Conservation (phyloP, 2,113 vertebrate genomes). For the Tricholaema leucomelas region DNA sequence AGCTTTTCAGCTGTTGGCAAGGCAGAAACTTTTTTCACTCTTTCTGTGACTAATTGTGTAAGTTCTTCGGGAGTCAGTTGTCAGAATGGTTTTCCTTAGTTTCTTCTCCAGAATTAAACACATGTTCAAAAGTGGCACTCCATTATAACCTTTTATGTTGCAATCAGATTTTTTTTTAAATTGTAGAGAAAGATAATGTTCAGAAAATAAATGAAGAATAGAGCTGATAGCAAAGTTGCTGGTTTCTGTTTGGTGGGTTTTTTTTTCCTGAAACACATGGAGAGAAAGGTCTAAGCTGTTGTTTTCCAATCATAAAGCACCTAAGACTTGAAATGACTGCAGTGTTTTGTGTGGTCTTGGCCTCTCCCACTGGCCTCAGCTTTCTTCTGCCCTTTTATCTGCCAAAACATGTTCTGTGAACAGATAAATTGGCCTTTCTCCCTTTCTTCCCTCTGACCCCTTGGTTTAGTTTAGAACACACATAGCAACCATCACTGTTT, state of each 20-base stretch:
- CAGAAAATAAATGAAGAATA: background rate
- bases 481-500: rapidly evolving
- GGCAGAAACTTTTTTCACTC: background rate
- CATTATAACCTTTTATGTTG: background rate
- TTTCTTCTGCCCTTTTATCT: background rate
- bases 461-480: background rate
- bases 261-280: background rate
- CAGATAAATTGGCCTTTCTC: background rate
- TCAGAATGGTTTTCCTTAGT: background rate
- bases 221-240: background rate
- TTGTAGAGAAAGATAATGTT: background rate
- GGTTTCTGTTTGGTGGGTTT: background rate
- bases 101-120: background rate
- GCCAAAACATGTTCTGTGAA: background rate
- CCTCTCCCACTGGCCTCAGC: background rate
- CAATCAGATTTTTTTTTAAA: background rate
- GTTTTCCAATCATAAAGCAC: background rate
- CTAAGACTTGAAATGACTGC: background rate
- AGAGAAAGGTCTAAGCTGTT: background rate
- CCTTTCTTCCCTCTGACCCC: background rate
- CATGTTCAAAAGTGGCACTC: background rate
- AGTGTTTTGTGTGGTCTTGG: background rate
- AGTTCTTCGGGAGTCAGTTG: background rate
- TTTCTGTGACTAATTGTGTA: background rate
- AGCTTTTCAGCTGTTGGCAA: background rate